Evolutionary conservation across 2,888 invertebrate species (phyloP).

Genomic region (Cephonodes hylas): DNA sequence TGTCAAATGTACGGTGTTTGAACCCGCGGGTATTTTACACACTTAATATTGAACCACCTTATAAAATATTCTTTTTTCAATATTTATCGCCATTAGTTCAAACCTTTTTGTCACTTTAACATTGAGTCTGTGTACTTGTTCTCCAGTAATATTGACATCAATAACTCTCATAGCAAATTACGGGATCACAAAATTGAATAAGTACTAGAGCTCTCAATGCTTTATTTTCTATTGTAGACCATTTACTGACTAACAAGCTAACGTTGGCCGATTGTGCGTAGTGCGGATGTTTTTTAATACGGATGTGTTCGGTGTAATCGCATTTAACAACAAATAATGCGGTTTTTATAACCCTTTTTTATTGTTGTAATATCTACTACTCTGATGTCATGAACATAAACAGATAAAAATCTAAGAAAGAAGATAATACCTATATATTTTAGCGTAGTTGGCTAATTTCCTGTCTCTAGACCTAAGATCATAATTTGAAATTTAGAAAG

Average conservation of each 20-base stretch:
- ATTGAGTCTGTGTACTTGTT: background rate
- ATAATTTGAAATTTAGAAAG: too few relatives aligned
- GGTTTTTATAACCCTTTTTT: background rate
- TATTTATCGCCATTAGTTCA: background rate
- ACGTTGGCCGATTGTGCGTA: background rate
- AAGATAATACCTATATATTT: too few relatives aligned
- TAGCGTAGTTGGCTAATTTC: too few relatives aligned
- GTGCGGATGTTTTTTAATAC: slow-evolving; percentile 7
- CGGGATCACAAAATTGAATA: slow-evolving; percentile 4
- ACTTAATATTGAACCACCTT: too few relatives aligned
- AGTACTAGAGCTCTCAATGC: background rate
- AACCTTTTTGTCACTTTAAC: background rate
- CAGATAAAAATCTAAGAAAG: too few relatives aligned
- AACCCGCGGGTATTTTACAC: too few relatives aligned
- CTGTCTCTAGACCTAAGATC: too few relatives aligned
- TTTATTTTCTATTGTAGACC: background rate
- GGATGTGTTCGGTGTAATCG: background rate
- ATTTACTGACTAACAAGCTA: slow-evolving; percentile 1
- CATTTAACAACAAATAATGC: background rate
- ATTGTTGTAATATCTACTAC: too few relatives aligned
- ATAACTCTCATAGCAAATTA: background rate
- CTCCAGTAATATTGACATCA: background rate
- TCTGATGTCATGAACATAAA: too few relatives aligned
- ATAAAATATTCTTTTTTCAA: too few relatives aligned
- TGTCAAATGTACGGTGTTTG: background rate